Evolutionary conservation across 2,113 vertebrate species (phyloP).

Genomic region (Nesoenas mayeri): DNA sequence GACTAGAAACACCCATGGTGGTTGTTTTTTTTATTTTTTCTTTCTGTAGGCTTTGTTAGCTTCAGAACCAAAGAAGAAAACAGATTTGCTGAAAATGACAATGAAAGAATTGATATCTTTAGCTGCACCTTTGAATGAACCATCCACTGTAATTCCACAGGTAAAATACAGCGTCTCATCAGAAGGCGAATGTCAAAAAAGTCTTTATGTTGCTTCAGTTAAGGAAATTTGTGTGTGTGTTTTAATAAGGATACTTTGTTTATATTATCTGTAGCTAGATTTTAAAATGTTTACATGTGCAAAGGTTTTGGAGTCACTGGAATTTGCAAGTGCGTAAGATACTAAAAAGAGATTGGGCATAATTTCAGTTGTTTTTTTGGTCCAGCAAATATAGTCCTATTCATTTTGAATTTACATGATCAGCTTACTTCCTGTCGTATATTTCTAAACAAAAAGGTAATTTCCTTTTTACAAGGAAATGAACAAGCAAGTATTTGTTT

Average conservation of each 20-base stretch:
- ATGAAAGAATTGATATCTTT: slow-evolving; percentile 88
- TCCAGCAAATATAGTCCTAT: background rate
- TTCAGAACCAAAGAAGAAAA: slow-evolving; percentile 90
- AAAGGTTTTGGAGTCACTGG: background rate
- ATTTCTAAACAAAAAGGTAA: background rate
- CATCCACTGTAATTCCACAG: slow-evolving; percentile 85
- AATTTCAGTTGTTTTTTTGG: background rate
- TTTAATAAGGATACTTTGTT: background rate
- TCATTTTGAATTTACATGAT: background rate
- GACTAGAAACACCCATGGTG: background rate
- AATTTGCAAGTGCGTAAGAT: background rate
- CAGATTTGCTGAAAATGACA: slow-evolving; percentile 88
- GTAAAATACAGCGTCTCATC: slow-evolving; percentile 67
- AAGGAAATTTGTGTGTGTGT: background rate
- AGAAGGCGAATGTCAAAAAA: background rate
- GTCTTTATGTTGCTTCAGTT: background rate
- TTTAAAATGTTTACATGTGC: background rate
- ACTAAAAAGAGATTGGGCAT: background rate
- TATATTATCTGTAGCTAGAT: background rate
- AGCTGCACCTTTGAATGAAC: slow-evolving; percentile 74
- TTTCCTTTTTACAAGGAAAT: background rate
- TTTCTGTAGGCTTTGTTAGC: slow-evolving; percentile 87
- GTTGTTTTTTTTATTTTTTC: background rate
- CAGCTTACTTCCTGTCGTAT: background rate
- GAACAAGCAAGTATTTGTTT: background rate